phyloP scores from a whole-genome alignment of 2,888 invertebrate species.

The Coenonympha arcania region DNA sequence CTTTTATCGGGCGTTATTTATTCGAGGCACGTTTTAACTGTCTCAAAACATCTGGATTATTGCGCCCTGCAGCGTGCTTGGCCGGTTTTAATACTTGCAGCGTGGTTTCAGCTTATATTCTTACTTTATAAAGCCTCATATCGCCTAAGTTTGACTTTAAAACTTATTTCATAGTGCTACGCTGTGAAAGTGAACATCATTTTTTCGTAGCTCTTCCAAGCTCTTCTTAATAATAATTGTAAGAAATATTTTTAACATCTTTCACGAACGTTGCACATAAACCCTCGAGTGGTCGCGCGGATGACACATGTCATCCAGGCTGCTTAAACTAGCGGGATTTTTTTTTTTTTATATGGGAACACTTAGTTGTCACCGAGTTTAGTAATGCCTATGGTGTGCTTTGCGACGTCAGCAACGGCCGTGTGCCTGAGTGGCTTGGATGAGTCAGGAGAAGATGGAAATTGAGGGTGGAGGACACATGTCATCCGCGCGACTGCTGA shows the following conservation, averaged over 20 bases:
- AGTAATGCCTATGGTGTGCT: too few relatives aligned
- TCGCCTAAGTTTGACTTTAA: constrained; percentile 10
- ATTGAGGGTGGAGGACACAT: too few relatives aligned
- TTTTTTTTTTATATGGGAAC: too few relatives aligned
- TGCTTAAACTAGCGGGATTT: too few relatives aligned
- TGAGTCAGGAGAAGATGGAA: too few relatives aligned
- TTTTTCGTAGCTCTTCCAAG: background rate
- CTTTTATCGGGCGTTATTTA: background rate
- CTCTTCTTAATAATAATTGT: background rate
- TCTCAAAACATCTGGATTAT: constrained; percentile 13
- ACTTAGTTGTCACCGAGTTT: too few relatives aligned
- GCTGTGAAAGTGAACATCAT: background rate
- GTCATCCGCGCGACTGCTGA: too few relatives aligned
- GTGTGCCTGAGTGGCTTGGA: too few relatives aligned
- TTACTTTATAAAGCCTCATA: constrained; percentile 7
- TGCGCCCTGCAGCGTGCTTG: constrained; percentile 6
- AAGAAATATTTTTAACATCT: background rate
- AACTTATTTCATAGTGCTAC: constrained; percentile 6
- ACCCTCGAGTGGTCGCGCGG: too few relatives aligned
- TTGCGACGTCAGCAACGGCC: too few relatives aligned
- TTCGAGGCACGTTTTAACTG: constrained; percentile 10
- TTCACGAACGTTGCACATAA: too few relatives aligned
- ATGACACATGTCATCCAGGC: too few relatives aligned
- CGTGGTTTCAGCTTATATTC: background rate
- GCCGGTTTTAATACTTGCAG: constrained; percentile 7